These are phyloP conservation scores for Phaethornis superciliosus DNA, from an alignment of 2,113 vertebrate species.

Conservation along the genomic window DNA sequence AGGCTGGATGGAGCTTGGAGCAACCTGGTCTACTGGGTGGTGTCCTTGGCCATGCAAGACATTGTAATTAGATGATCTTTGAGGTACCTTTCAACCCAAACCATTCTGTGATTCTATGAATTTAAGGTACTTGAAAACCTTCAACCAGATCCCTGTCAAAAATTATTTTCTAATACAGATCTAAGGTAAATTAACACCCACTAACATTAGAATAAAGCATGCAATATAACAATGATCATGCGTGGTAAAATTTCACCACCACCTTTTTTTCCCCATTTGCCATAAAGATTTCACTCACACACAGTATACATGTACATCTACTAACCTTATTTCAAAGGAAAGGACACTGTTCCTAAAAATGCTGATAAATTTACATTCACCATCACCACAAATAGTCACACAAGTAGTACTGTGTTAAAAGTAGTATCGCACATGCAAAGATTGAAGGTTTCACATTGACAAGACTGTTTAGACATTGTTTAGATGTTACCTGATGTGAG, in stretches of 20 bases:
- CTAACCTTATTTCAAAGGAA: neutral
- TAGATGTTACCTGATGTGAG: neutral
- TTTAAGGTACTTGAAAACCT: neutral
- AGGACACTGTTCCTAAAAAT: neutral
- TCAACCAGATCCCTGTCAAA: neutral
- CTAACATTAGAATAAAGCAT: neutral
- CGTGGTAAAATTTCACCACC: neutral
- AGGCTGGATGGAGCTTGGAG: too few species aligned
- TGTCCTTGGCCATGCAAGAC: too few species aligned
- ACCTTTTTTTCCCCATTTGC: neutral
- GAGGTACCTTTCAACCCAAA: too few species aligned
- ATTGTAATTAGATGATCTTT: too few species aligned
- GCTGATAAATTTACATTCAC: neutral
- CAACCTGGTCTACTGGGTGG: too few species aligned
- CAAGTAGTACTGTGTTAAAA: neutral
- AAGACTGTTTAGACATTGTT: neutral
- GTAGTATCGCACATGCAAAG: neutral
- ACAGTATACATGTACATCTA: neutral
- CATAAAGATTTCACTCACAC: neutral
- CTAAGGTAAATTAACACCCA: neutral
- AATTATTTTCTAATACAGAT: neutral
- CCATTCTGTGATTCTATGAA: neutral
- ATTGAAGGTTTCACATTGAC: neutral
- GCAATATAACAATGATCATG: neutral
- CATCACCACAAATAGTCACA: neutral